Base-by-base conservation (phyloP, 1,140 invertebrate genomes). In the Linepithema humile region DNA sequence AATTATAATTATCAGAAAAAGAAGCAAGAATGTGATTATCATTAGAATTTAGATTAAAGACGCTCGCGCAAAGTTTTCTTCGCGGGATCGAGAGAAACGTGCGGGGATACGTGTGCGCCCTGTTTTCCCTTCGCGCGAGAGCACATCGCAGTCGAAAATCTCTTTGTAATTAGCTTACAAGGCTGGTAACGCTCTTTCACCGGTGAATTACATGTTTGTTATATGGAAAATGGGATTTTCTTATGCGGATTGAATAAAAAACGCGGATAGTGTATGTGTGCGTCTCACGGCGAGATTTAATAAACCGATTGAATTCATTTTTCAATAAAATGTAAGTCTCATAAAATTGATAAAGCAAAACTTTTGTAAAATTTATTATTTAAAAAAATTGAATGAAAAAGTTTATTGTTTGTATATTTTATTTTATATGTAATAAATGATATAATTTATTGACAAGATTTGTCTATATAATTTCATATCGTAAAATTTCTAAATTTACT, bases 361-460 rank as follows among this genome's bases (percentile, higher is more conserved):
- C 26, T 50, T 29, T 50, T 77, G 43, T 43, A 20, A 40, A 65
- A 65, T 75, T 75, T 26, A 45, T 15, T 45, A 26, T 45, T 75
- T 32, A 35, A 50, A 53, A 20, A 53, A 3, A 53, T n/a, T 5
- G 48, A 20, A 1, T 2, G 5, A 32, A 26, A 77, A 35, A 35
- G 38, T 65, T 35, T 64, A 45, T 32, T 45, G n/a, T 29, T 32
- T 62, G 48, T 75, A 62, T 64, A 35, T 65, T 65, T 35, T 64
- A 64, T 77, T 77, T 48, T 65, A 38, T 65, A 38, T 20, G 20
- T 65, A 67, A 77, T 65, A 75, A 75, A 75, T 62, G 60, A 62
- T 75, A 29, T 23, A 60, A 40, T 60, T 60, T 60, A 60, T 40
- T 29, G 17, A 72, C 48, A 45, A 17, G 6, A 45, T n/a, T 48